Conservation (phyloP, 2,113 vertebrate species). For the Charadrius vociferus region DNA sequence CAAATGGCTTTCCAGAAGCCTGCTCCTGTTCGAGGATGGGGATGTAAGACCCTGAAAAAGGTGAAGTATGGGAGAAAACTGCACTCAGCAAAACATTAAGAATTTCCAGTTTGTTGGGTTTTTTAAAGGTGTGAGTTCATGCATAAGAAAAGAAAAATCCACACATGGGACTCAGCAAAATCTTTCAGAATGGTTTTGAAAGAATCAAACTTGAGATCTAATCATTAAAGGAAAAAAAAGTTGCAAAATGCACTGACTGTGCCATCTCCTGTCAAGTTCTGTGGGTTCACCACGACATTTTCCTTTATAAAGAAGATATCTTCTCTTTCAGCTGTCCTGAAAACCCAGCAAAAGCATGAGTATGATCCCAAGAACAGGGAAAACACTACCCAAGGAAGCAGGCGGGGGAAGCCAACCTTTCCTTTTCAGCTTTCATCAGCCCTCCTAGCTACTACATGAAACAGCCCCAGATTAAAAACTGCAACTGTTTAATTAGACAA, state of each 20-base stretch:
- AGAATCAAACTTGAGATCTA: background rate
- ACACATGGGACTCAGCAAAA: background rate
- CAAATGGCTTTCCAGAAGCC: background rate
- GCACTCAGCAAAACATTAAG: too few relatives aligned
- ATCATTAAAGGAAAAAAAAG: too few relatives aligned
- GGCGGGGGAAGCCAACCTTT: background rate
- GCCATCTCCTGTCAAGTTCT: too few relatives aligned
- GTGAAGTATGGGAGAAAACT: background rate
- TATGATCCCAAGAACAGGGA: background rate
- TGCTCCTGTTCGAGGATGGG: background rate
- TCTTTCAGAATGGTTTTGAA: background rate
- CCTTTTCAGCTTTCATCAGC: background rate
- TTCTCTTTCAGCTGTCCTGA: background rate
- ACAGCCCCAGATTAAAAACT: too few relatives aligned
- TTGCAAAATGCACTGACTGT: background rate
- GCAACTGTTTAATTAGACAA: background rate
- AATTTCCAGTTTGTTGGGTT: background rate
- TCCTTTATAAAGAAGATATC: background rate
- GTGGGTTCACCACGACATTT: rapidly evolving
- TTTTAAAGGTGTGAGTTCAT: background rate
- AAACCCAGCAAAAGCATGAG: background rate
- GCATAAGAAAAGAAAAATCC: background rate
- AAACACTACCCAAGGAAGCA: background rate
- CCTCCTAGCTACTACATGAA: background rate
- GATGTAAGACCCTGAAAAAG: background rate